These are phyloP conservation scores for Branchipolynoe longqiensis DNA, from an alignment of 2,888 invertebrate species.

Conservation along the genomic window DNA sequence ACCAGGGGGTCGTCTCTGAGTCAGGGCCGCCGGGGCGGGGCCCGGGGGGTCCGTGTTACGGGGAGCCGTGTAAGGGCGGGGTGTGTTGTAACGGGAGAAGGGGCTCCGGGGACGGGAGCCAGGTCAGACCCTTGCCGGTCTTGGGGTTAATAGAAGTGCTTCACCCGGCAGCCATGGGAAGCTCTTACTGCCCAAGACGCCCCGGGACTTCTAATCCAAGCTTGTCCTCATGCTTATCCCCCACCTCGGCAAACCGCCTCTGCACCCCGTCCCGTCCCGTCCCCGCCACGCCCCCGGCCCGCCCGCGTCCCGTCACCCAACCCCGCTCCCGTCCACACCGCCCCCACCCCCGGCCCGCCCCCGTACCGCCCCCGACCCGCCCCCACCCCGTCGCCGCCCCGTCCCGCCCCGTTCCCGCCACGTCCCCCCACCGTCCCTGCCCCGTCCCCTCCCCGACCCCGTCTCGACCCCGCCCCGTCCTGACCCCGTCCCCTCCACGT, in stretches of 20 bases:
- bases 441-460: not conserved
- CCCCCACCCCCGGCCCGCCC: not conserved
- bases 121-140: too few species aligned
- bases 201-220: not conserved
- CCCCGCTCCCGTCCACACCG: not conserved
- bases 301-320: not conserved
- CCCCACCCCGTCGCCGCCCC: not conserved
- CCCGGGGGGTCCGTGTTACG: too few species aligned
- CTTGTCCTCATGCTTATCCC: not conserved
- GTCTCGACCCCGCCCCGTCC: not conserved
- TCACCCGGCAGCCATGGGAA: conserved; percentile 15
- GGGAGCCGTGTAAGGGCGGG: too few species aligned
- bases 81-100: not conserved
- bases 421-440: not conserved
- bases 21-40: too few species aligned
- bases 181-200: not conserved
- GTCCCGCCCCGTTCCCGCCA: not conserved
- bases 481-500: not conserved
- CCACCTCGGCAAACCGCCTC: not conserved
- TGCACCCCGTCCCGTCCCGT: not conserved
- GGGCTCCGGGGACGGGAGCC: too few species aligned
- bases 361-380: not conserved
- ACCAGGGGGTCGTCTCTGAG: too few species aligned
- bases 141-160: conserved; percentile 27
- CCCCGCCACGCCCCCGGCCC: not conserved